Conservation (phyloP, 2,888 invertebrate genomes). For the Euplagia quadripunctaria region DNA sequence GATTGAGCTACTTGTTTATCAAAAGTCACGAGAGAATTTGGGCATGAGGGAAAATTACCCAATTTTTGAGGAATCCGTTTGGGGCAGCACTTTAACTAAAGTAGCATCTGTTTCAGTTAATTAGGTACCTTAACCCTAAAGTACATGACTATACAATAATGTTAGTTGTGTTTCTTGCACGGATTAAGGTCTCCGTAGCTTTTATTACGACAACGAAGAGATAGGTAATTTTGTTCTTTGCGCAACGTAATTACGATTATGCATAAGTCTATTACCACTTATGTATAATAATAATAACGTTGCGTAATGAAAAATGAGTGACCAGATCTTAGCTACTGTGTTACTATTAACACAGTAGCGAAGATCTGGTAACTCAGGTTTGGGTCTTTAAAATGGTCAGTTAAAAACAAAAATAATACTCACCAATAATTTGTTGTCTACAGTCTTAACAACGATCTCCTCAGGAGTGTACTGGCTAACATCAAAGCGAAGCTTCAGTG, state of each 20-base stretch:
- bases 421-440: slow-evolving; percentile 98
- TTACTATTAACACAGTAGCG: too few species aligned
- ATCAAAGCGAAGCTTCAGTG: slow-evolving; percentile 97
- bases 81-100: background rate
- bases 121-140: too few species aligned
- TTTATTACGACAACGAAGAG: background rate
- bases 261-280: too few species aligned
- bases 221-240: background rate
- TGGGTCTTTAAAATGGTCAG: too few species aligned
- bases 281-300: too few species aligned
- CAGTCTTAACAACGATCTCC: slow-evolving; percentile 99
- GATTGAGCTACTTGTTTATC: background rate
- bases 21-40: background rate
- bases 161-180: background rate
- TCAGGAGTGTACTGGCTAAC: slow-evolving; percentile 99
- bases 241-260: background rate
- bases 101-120: background rate
- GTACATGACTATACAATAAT: too few species aligned
- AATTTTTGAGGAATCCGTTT: background rate
- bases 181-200: background rate
- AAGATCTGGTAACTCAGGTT: too few species aligned
- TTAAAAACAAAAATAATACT: slow-evolving; percentile 64
- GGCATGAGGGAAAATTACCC: background rate
- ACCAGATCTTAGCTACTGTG: too few species aligned
- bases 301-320: too few species aligned